Base-by-base conservation (phyloP, 2,797 vertebrate species). In the Sciurus vulgaris region DNA sequence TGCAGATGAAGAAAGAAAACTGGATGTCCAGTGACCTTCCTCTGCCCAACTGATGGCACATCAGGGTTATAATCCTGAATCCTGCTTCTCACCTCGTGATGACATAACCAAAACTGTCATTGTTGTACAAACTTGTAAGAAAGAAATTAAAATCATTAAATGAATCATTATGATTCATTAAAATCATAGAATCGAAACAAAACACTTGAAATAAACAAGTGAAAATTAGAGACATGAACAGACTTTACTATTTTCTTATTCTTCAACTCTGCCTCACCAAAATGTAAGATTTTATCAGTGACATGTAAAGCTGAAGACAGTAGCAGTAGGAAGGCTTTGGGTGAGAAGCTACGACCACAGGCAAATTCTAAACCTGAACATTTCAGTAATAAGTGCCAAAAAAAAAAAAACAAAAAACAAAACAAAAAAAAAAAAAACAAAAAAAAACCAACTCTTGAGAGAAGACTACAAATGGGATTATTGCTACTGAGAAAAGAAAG, bases 341-440 rank as follows among this genome's bases (percentile, higher is more conserved):
- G 49, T 13, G n/a, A 70, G 22, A 77, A 0, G 44, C 13, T 3
- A 20, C 5, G 20, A 63, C 28, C 33, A 65, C 44, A 70, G 47
- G 59, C 63, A 79, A 88, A 89, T 41, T n/a, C 70, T 85, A 92
- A 77, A 41, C 5, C 17, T 41, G 26, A 73, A 7, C 41, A 84
- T 61, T 93, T 73, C 33, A 67, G 10, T 54, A 82, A 33, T 35
- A 82, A 41, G 17, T 56, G 7, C 24, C 26, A 59, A 51, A 70
- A 85, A 59, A 69, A 38, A 38, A 38, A 38, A 38, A 38, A 38
- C 2, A 38, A 38, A 38, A 38, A 38, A 38, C n/a, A n/a, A n/a
- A n/a, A n/a, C n/a, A n/a, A 59, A 51, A 70, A 85, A 59, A 69
- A 38, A 38, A 38, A 38, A 38, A 38, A 38, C 2, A 38, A 38